Percentiles rank a stretch among this genome's conserved stretches.
Conservation (phyloP, 2,888 invertebrate genomes). For the Orthosia incerta region DNA sequence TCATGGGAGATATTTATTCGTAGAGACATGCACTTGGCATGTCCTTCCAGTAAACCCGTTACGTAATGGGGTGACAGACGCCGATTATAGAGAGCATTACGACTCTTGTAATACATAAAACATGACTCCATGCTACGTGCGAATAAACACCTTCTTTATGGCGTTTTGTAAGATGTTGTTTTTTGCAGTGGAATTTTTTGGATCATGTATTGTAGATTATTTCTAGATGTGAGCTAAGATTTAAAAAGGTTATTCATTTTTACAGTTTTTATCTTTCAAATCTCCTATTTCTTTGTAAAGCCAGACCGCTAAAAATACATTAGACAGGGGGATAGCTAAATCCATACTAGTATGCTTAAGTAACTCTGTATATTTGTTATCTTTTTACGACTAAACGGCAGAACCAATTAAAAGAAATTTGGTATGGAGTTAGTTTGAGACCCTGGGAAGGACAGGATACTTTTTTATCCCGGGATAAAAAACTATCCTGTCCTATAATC, state of each 20-base stretch:
- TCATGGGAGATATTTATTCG: constrained; percentile 32
- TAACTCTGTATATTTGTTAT: no score
- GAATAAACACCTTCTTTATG: constrained; percentile 45
- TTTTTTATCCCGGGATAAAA: no score
- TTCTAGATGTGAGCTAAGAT: background rate
- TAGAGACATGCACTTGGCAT: constrained; percentile 75
- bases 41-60: constrained; percentile 69
- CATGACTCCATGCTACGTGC: constrained; percentile 59
- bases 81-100: constrained; percentile 65
- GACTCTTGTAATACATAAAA: constrained; percentile 59
- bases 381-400: no score
- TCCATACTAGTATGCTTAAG: no score
- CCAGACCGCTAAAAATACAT: no score
- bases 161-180: constrained; percentile 13
- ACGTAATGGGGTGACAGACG: constrained; percentile 68
- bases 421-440: no score
- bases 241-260: background rate
- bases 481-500: no score
- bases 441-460: no score
- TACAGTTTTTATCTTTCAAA: background rate
- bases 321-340: no score
- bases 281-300: background rate
- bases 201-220: background rate
- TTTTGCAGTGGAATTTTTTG: constrained; percentile 14
- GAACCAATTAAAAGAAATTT: no score